phyloP scores from a whole-genome alignment of 1,140 invertebrate species.

The Trissolcus basalis region DNA sequence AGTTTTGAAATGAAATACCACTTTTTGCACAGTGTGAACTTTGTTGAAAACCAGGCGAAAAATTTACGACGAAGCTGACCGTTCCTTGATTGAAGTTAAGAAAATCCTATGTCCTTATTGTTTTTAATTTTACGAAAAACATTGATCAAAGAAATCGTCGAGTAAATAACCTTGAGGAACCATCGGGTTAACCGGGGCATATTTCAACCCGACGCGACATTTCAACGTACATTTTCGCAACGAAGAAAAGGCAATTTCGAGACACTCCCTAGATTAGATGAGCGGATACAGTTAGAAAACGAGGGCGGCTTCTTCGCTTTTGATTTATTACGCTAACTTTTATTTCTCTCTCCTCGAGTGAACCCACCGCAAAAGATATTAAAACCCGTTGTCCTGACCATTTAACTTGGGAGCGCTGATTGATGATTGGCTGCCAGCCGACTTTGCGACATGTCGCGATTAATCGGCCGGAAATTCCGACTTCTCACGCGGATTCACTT shows the following conservation, averaged over 20 bases:
- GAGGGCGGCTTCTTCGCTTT: slow-evolving; percentile 74
- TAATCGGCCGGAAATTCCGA: slow-evolving; percentile 55
- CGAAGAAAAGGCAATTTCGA: slow-evolving; percentile 59
- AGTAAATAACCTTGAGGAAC: slow-evolving; percentile 41
- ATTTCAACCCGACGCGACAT: slow-evolving; percentile 46
- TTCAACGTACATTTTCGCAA: slow-evolving; percentile 44
- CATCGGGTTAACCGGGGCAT: slow-evolving; percentile 44
- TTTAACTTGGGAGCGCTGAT: slow-evolving; percentile 73
- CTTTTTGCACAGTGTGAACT: no score
- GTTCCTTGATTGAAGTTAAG: slow-evolving; percentile 3
- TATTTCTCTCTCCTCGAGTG: slow-evolving; percentile 63
- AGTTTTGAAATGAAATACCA: no score
- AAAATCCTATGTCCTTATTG: slow-evolving; percentile 18
- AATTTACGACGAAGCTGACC: no score
- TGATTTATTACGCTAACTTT: slow-evolving; percentile 76
- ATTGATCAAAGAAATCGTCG: slow-evolving; percentile 33
- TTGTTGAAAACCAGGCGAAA: no score
- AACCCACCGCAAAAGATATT: slow-evolving; percentile 67
- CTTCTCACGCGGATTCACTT: slow-evolving; percentile 48
- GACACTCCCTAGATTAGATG: slow-evolving; percentile 59
- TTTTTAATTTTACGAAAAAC: slow-evolving; percentile 41
- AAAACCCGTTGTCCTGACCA: slow-evolving; percentile 75
- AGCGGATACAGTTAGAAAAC: slow-evolving; percentile 47
- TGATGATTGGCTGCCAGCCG: slow-evolving; percentile 70
- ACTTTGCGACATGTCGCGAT: slow-evolving; percentile 57